Conservation (phyloP, 1,140 invertebrate genomes). For the Proctacanthus coquilletti region DNA sequence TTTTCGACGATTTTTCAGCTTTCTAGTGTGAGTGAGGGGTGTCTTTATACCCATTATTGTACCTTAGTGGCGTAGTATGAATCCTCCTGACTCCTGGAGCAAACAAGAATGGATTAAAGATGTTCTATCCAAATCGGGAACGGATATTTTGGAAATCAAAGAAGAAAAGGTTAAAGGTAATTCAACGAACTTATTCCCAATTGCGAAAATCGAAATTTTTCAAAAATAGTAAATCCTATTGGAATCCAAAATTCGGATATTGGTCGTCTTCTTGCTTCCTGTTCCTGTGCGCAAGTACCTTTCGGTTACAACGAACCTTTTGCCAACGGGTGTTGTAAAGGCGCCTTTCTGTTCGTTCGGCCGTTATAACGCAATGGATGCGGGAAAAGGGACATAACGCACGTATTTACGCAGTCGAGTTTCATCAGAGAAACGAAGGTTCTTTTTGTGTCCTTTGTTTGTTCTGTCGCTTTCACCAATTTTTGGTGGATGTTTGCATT, state of each 20-base stretch:
- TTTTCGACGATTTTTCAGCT: too few species aligned
- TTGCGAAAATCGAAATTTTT: neutral
- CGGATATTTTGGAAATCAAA: conserved; percentile 21
- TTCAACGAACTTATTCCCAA: neutral
- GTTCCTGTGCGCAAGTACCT: conserved; percentile 9
- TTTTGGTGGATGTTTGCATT: too few species aligned
- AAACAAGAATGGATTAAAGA: conserved; percentile 28
- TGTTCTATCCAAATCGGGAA: conserved; percentile 23
- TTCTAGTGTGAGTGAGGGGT: too few species aligned
- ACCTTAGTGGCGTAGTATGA: conserved; percentile 3
- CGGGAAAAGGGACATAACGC: too few species aligned
- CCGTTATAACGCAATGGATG: too few species aligned
- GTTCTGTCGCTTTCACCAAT: too few species aligned
- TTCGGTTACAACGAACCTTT: conserved; percentile 20
- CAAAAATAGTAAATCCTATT: conserved; percentile 9
- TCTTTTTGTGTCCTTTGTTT: too few species aligned
- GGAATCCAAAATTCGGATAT: conserved; percentile 11
- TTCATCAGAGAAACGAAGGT: too few species aligned
- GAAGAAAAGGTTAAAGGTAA: conserved; percentile 10
- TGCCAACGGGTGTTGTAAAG: conserved; percentile 13
- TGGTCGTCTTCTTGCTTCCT: conserved; percentile 23
- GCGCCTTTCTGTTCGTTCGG: conserved; percentile 15
- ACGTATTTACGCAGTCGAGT: too few species aligned
- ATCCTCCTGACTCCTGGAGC: conserved; percentile 2
- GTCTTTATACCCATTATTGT: too few species aligned